Evolutionary conservation across 2,888 invertebrate genomes (phyloP).

Genomic region (Monoplex corrugatus): DNA sequence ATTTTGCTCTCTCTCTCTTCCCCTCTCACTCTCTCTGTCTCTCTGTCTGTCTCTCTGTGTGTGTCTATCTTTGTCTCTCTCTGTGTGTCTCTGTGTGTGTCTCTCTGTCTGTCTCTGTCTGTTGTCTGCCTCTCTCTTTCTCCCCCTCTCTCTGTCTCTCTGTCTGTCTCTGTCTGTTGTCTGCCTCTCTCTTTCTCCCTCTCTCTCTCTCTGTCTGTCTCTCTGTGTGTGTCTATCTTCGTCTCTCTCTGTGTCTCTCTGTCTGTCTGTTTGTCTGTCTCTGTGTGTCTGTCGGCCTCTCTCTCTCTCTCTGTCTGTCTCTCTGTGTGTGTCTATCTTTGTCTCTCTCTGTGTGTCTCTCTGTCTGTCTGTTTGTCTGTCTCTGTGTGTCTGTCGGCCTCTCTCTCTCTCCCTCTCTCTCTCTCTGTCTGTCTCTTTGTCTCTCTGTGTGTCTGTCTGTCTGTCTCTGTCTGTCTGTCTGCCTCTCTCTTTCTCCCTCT

Average conservation of each 20-base stretch:
- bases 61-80: too few relatives aligned
- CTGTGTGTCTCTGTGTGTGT: too few relatives aligned
- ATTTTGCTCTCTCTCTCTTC: neutral
- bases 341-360: too few relatives aligned
- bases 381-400: slow-evolving; percentile 1
- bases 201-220: neutral
- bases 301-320: neutral
- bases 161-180: neutral
- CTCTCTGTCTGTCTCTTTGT: neutral
- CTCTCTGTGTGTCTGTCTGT: neutral
- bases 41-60: neutral
- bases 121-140: neutral
- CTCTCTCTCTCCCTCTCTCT: neutral
- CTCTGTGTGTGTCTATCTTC: neutral
- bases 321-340: too few relatives aligned
- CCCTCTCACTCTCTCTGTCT: neutral
- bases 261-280: neutral
- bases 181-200: too few relatives aligned
- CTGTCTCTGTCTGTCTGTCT: neutral
- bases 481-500: too few relatives aligned
- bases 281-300: neutral
- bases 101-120: neutral
- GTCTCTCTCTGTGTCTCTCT: slow-evolving; percentile 44
- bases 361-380: too few relatives aligned
- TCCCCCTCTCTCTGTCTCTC: neutral